Evolutionary conservation across 2,888 invertebrate genomes (phyloP).

Genomic region (Polymixis flavicincta): DNA sequence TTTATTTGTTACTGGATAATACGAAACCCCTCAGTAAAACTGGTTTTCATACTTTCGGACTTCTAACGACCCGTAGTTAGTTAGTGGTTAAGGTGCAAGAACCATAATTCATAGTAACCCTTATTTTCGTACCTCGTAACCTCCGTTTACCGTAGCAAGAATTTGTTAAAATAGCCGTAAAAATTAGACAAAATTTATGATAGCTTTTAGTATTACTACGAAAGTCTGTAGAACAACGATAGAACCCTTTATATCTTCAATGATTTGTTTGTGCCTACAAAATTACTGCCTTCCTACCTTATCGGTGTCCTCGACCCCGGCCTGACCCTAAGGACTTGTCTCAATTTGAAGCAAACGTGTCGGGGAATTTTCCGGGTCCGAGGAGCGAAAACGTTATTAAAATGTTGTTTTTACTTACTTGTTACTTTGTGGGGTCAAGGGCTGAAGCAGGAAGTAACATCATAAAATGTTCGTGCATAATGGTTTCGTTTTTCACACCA

Average conservation of each 20-base stretch:
- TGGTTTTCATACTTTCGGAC: too few relatives aligned
- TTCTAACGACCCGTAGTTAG: too few relatives aligned
- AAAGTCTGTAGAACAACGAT: neutral
- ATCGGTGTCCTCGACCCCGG: conserved; percentile 27
- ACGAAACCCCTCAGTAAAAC: too few relatives aligned
- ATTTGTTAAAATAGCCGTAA: conserved; percentile 20
- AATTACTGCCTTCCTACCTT: neutral
- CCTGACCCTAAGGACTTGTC: conserved; percentile 34
- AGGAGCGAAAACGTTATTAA: conserved; percentile 26
- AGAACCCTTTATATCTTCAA: neutral
- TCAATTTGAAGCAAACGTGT: conserved; percentile 47
- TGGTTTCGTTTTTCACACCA: too few relatives aligned
- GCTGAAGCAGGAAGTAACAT: too few relatives aligned
- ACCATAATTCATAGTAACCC: conserved; percentile 16
- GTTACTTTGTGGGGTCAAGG: neutral
- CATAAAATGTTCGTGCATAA: neutral
- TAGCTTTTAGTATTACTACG: conserved; percentile 27
- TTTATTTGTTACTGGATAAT: too few relatives aligned
- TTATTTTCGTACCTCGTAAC: conserved; percentile 22
- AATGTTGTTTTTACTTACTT: conserved; percentile 15
- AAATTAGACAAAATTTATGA: conserved; percentile 27
- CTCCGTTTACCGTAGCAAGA: conserved; percentile 16
- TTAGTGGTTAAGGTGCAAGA: neutral
- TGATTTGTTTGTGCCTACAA: conserved; percentile 63
- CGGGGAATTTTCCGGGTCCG: conserved; percentile 32